Conservation (phyloP, 2,113 vertebrate species). For the Brienomyrus longianalis region DNA sequence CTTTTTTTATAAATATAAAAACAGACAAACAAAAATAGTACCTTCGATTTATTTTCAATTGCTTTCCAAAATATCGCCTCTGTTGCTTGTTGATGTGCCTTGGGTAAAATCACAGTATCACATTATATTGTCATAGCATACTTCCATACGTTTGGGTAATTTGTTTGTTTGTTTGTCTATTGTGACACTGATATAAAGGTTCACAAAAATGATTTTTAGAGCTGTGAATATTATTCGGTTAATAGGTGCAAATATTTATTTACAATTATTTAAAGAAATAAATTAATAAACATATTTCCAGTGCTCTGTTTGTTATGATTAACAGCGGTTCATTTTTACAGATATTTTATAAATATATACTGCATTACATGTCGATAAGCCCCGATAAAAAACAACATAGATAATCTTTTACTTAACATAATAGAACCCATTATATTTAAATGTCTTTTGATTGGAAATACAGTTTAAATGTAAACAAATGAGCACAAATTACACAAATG, state of each 20-base stretch:
- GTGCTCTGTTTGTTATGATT: not conserved
- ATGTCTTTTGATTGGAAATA: not conserved
- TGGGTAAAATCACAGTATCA: not conserved
- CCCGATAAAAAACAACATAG: not conserved
- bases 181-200: not conserved
- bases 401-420: not conserved
- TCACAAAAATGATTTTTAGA: not conserved
- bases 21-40: not conserved
- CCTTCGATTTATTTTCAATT: not conserved
- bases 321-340: not conserved
- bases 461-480: not conserved
- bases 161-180: not conserved
- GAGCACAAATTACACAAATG: not conserved
- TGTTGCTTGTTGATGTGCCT: not conserved
- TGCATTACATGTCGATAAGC: not conserved
- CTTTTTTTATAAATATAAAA: not conserved
- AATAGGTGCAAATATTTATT: not conserved
- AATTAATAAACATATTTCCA: not conserved
- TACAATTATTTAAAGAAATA: not conserved
- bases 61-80: not conserved
- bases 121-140: not conserved
- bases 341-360: not conserved
- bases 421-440: not conserved
- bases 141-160: not conserved
- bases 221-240: not conserved